phyloP scores from a whole-genome alignment of 2,888 invertebrate genomes.

The Trichopria drosophilae region DNA sequence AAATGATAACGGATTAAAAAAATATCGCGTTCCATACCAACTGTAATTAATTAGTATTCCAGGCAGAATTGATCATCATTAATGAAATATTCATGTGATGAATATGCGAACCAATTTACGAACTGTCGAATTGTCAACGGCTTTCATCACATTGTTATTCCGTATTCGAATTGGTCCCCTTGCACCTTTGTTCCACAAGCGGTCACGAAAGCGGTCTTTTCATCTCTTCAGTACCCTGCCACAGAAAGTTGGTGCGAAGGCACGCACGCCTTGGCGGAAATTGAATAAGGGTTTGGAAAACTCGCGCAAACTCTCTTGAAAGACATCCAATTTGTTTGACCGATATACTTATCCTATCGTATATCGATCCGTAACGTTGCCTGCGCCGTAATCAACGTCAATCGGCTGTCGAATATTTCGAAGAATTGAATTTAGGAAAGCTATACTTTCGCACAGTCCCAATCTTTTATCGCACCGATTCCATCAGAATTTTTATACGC shows the following conservation, averaged over 20 bases:
- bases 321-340: conserved; percentile 33
- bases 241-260: background rate
- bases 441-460: conserved; percentile 11
- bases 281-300: conserved; percentile 19
- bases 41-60: too few relatives aligned
- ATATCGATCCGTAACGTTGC: conserved; percentile 20
- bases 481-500: conserved; percentile 29
- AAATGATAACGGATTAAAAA: too few relatives aligned
- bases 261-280: conserved; percentile 16
- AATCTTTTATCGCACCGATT: conserved; percentile 16
- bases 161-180: too few relatives aligned
- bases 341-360: conserved; percentile 27
- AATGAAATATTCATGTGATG: too few relatives aligned
- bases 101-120: too few relatives aligned
- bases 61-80: too few relatives aligned
- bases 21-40: too few relatives aligned
- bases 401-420: conserved; percentile 38
- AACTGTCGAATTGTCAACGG: too few relatives aligned
- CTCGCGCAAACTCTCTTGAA: conserved; percentile 11
- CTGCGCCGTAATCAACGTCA: conserved; percentile 33
- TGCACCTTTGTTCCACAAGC: too few relatives aligned
- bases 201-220: too few relatives aligned
- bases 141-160: too few relatives aligned
- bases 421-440: conserved; percentile 31
- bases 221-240: too few relatives aligned